Evolutionary conservation across 1,140 invertebrate species (phyloP).

Genomic region (Teleopsis dalmanni): DNA sequence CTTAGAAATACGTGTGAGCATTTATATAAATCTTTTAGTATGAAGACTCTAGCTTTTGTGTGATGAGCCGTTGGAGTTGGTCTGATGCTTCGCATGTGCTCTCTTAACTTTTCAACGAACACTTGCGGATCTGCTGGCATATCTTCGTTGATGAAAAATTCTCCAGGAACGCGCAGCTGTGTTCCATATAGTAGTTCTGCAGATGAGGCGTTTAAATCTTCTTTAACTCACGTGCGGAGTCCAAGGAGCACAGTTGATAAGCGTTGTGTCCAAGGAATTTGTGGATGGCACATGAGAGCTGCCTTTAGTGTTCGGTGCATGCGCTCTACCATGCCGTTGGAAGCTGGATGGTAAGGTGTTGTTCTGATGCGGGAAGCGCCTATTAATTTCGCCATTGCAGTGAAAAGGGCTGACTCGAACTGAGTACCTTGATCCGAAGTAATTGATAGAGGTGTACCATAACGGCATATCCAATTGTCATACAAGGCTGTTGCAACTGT

Average conservation of each 20-base stretch:
- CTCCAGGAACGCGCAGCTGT: constrained; percentile 30
- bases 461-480: constrained; percentile 25
- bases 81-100: not conserved
- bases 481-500: constrained; percentile 26
- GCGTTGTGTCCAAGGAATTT: constrained; percentile 21
- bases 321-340: constrained; percentile 35
- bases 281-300: constrained; percentile 17
- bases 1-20: constrained; percentile 2
- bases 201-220: constrained; percentile 25
- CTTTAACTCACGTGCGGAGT: constrained; percentile 20
- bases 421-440: constrained; percentile 31
- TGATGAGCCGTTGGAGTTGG: not conserved
- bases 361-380: constrained; percentile 18
- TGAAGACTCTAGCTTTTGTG: not conserved
- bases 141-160: constrained; percentile 24
- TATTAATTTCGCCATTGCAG: constrained; percentile 13
- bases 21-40: not conserved
- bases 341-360: constrained; percentile 24
- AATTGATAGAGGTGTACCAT: constrained; percentile 22
- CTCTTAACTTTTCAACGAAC: not conserved
- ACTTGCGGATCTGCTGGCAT: not conserved
- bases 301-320: constrained; percentile 31
- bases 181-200: constrained; percentile 39
- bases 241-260: constrained; percentile 38
- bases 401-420: constrained; percentile 26